Percentiles rank a stretch among this genome's conserved stretches.
phyloP scores from a whole-genome alignment of 2,797 vertebrate species.

The Helicolenus hilgendorfi region DNA sequence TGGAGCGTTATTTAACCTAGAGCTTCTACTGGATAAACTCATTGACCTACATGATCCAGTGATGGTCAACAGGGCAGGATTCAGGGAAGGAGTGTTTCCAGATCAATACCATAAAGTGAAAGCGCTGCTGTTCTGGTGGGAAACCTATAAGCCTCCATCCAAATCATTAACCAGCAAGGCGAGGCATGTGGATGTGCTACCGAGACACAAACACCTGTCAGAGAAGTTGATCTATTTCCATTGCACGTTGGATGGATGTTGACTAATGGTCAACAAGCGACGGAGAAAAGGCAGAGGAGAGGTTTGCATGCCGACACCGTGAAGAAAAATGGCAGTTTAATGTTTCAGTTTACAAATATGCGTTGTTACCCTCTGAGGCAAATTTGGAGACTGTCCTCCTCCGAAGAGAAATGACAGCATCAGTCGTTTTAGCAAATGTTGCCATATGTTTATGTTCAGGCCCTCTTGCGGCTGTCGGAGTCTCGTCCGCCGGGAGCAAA shows the following conservation, averaged over 20 bases:
- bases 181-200: neutral
- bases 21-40: neutral
- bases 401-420: constrained; percentile 19
- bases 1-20: neutral
- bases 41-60: neutral
- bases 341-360: constrained; percentile 27
- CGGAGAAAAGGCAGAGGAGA: neutral
- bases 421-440: constrained; percentile 2
- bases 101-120: constrained; percentile 39
- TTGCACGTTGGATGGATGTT: constrained; percentile 22
- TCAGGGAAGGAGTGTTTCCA: neutral
- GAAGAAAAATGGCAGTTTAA: constrained; percentile 37
- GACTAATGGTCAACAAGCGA: constrained; percentile 46
- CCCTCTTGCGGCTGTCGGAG: neutral
- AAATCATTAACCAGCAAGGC: constrained; percentile 32
- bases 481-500: neutral
- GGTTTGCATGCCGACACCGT: neutral
- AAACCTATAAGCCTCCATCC: constrained; percentile 25
- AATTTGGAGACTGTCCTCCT: constrained; percentile 13
- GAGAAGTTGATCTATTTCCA: constrained; percentile 39
- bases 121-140: neutral
- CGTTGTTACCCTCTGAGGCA: constrained; percentile 7
- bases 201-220: constrained; percentile 26
- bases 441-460: neutral
- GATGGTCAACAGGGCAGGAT: neutral